A percentile compares a stretch with the other conserved stretches of the same genome.
Evolutionary conservation across 1,140 invertebrate genomes (phyloP).

Genomic region (Caenorhabditis inopinata): DNA sequence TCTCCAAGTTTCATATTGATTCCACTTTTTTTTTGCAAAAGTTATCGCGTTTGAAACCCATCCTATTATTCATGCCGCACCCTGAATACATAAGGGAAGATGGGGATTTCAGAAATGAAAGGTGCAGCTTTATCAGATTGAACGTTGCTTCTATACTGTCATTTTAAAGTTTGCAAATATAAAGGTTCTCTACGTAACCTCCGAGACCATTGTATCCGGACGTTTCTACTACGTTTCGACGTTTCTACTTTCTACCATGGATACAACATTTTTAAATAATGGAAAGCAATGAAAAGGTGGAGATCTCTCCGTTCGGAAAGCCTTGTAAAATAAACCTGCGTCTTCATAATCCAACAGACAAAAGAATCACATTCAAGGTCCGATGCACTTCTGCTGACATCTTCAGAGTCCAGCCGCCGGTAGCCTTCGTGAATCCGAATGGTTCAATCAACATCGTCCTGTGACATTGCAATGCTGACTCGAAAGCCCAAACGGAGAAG

Average conservation of each 20-base stretch:
- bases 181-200: no score
- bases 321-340: neutral
- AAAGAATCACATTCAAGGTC: conserved; percentile 10
- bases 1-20: no score
- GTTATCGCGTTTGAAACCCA: no score
- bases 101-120: no score
- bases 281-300: neutral
- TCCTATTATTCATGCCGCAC: no score
- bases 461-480: conserved; percentile 18
- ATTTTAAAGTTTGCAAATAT: no score
- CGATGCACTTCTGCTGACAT: conserved; percentile 36
- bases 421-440: no score
- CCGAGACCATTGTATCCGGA: neutral
- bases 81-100: no score
- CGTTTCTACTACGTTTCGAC: neutral
- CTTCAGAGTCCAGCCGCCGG: conserved; percentile 40
- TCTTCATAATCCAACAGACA: neutral
- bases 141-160: no score
- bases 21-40: no score
- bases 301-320: neutral
- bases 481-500: neutral
- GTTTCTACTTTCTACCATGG: no score
- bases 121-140: no score
- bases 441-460: conserved; percentile 1
- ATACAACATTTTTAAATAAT: neutral